Conservation (phyloP, 1,140 invertebrate genomes). For the Popillia japonica region DNA sequence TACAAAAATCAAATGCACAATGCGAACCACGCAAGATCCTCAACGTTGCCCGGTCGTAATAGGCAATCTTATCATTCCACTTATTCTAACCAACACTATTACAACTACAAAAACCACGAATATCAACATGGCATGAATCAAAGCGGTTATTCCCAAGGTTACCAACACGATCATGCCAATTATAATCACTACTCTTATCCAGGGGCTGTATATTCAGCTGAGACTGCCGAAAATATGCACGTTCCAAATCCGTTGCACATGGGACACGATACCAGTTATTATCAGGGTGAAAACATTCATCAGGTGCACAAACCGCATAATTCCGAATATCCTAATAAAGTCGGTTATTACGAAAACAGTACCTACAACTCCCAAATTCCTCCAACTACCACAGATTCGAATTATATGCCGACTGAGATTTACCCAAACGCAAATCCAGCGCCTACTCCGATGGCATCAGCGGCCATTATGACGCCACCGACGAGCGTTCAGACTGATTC, state of each 20-base stretch:
- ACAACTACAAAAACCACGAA: constrained; percentile 60
- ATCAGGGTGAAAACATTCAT: constrained; percentile 52
- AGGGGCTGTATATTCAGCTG: constrained; percentile 52
- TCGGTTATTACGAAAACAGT: constrained; percentile 56
- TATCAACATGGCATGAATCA: constrained; percentile 59
- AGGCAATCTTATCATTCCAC: constrained; percentile 59
- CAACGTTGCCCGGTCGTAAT: constrained; percentile 46
- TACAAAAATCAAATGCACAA: constrained; percentile 56
- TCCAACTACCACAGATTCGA: constrained; percentile 57
- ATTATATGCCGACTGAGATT: constrained; percentile 55
- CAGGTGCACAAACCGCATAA: constrained; percentile 54
- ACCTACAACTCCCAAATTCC: constrained; percentile 52
- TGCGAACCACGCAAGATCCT: constrained; percentile 37
- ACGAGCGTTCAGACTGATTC: constrained; percentile 66
- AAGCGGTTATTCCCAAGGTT: constrained; percentile 55
- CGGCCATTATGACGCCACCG: constrained; percentile 66
- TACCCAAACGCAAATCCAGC: constrained; percentile 47
- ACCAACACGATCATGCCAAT: constrained; percentile 50
- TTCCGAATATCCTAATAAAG: constrained; percentile 50
- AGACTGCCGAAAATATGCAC: constrained; percentile 49
- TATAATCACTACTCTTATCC: constrained; percentile 57
- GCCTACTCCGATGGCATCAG: constrained; percentile 51
- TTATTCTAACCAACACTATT: constrained; percentile 59
- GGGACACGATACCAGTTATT: constrained; percentile 54
- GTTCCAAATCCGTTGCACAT: constrained; percentile 50